phyloP scores from a whole-genome alignment of 2,888 invertebrate species.

The Xestobium rufovillosum region DNA sequence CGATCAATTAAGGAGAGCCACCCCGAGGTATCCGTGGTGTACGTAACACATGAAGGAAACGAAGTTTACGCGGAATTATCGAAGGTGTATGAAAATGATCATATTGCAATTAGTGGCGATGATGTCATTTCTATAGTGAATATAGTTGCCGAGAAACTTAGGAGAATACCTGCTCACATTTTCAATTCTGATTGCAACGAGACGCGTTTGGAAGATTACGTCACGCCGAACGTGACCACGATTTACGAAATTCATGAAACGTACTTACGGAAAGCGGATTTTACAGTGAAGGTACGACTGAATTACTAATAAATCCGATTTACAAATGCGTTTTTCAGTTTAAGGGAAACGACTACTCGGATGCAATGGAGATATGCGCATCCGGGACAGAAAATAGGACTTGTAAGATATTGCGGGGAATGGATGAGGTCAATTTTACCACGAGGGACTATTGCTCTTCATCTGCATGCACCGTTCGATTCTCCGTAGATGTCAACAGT shows the following conservation, averaged over 20 bases:
- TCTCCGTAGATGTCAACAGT: conserved; percentile 46
- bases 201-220: conserved; percentile 53
- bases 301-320: background rate
- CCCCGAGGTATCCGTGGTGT: conserved; percentile 51
- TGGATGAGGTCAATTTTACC: conserved; percentile 45
- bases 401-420: conserved; percentile 46
- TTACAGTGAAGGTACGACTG: conserved; percentile 30
- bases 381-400: conserved; percentile 33
- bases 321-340: too few species aligned
- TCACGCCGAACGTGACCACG: conserved; percentile 42
- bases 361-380: conserved; percentile 34
- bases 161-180: conserved; percentile 33
- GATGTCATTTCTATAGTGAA: conserved; percentile 28
- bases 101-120: conserved; percentile 38
- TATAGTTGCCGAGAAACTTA: conserved; percentile 31
- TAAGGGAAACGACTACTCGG: conserved; percentile 37
- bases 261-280: conserved; percentile 27
- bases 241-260: conserved; percentile 43
- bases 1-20: conserved; percentile 42
- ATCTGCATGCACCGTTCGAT: conserved; percentile 40
- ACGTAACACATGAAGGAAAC: conserved; percentile 42
- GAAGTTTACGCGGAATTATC: conserved; percentile 45
- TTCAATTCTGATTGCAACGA: conserved; percentile 35
- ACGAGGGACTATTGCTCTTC: conserved; percentile 49
- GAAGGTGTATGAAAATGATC: conserved; percentile 46